A percentile compares a stretch with the other conserved stretches of the same genome.
phyloP scores from a whole-genome alignment of 2,797 vertebrate genomes.

The Peromyscus nudipes region DNA sequence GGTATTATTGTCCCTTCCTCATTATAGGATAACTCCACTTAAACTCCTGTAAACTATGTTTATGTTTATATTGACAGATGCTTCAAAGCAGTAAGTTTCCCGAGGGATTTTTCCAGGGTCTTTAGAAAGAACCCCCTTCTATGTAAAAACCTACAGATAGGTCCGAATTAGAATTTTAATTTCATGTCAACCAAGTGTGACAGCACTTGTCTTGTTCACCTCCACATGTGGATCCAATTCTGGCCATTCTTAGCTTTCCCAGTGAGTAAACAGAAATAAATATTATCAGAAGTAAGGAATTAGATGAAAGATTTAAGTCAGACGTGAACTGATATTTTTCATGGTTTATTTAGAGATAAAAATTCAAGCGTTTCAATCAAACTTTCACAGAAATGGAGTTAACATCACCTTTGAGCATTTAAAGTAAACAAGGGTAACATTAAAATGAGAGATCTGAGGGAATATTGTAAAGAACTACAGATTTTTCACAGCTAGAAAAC shows the following conservation, averaged over 20 bases:
- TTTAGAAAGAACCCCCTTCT: background rate
- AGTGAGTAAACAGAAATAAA: slow-evolving; percentile 43
- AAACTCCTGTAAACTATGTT: background rate
- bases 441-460: slow-evolving; percentile 14
- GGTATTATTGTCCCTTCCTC: background rate
- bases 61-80: background rate
- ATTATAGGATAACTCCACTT: background rate
- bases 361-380: slow-evolving; percentile 47
- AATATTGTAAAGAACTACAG: slow-evolving; percentile 23
- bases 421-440: slow-evolving; percentile 53
- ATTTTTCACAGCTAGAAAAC: slow-evolving; percentile 62
- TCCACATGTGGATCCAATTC: background rate
- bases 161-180: slow-evolving; percentile 50
- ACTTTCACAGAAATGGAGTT: slow-evolving; percentile 49
- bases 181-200: slow-evolving; percentile 4
- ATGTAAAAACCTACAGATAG: background rate
- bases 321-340: background rate
- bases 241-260: slow-evolving; percentile 43
- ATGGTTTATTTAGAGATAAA: slow-evolving; percentile 44
- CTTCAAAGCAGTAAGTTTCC: background rate
- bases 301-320: slow-evolving; percentile 13
- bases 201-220: background rate
- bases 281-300: slow-evolving; percentile 1
- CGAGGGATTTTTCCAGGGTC: background rate
- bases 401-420: slow-evolving; percentile 34